A percentile compares a stretch with the other conserved stretches of the same genome.
Evolutionary conservation across 2,797 vertebrate species (phyloP).

Genomic region (Sandelia bainsii): DNA sequence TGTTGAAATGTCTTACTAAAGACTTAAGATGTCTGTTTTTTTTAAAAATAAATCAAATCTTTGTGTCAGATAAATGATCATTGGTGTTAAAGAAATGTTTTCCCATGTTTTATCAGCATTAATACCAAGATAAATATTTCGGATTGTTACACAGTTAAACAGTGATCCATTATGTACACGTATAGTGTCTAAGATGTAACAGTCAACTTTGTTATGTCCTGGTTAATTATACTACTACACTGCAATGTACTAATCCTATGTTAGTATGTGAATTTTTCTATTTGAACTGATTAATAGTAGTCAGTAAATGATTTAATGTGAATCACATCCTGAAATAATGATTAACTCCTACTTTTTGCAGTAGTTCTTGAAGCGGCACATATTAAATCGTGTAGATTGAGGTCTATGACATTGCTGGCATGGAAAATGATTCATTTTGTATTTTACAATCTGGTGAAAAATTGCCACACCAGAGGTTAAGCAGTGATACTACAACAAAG

Average conservation of each 20-base stretch:
- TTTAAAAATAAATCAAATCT: conserved; percentile 48
- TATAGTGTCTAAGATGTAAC: background rate
- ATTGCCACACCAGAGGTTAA: background rate
- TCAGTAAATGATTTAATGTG: conserved; percentile 16
- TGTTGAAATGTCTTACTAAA: conserved; percentile 32
- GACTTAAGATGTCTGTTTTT: conserved; percentile 26
- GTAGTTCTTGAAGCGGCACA: background rate
- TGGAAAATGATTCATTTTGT: background rate
- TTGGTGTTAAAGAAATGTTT: conserved; percentile 8
- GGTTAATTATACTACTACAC: background rate
- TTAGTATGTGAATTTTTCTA: background rate
- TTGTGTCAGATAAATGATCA: conserved; percentile 21
- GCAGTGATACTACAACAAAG: conserved; percentile 27
- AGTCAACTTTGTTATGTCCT: background rate
- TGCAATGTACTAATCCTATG: background rate
- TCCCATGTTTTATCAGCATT: background rate
- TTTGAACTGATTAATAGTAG: background rate
- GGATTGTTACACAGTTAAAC: background rate
- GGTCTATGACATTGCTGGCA: background rate
- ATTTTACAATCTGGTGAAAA: conserved; percentile 17
- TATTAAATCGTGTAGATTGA: background rate
- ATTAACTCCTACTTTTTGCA: conserved; percentile 15
- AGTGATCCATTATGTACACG: background rate
- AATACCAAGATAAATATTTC: background rate
- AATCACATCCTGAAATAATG: conserved; percentile 19